Conservation (phyloP, 1,140 invertebrate genomes). For the Chrysoperla carnea region DNA sequence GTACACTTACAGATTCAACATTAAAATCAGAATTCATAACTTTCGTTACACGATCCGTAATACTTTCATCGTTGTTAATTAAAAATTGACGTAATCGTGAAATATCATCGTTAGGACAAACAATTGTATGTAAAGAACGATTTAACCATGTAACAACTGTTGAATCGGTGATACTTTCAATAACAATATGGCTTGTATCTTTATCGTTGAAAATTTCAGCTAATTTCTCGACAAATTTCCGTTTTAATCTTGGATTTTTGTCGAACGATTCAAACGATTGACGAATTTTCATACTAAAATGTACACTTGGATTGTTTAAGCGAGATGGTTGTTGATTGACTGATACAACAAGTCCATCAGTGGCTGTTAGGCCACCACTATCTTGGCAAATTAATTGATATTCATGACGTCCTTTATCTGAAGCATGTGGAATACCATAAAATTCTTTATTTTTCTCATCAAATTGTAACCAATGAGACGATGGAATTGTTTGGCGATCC, state of each 20-base stretch:
- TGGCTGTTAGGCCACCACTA: conserved; percentile 45
- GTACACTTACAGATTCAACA: conserved; percentile 50
- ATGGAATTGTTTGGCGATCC: conserved; percentile 44
- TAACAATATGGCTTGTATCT: conserved; percentile 48
- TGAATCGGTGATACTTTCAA: conserved; percentile 26
- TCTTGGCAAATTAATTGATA: conserved; percentile 63
- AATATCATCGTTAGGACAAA: conserved; percentile 62
- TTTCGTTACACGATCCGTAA: conserved; percentile 38
- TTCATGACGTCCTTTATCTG: conserved; percentile 48
- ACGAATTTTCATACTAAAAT: conserved; percentile 65
- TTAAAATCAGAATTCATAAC: conserved; percentile 63
- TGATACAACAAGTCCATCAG: conserved; percentile 61
- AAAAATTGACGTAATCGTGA: conserved; percentile 46
- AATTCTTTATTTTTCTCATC: conserved; percentile 78
- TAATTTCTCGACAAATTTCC: conserved; percentile 57
- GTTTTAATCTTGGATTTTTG: conserved; percentile 43
- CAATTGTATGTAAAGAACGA: conserved; percentile 39
- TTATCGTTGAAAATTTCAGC: conserved; percentile 56
- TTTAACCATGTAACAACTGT: conserved; percentile 67
- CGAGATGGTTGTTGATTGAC: conserved; percentile 34
- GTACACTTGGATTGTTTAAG: conserved; percentile 32
- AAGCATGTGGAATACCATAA: conserved; percentile 57
- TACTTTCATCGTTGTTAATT: conserved; percentile 32
- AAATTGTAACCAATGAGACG: conserved; percentile 75
- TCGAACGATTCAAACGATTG: conserved; percentile 52